Percentiles rank a stretch among this genome's conserved stretches.
Evolutionary conservation across 2,113 vertebrate genomes (phyloP).

Genomic region (Perognathus longimembris): DNA sequence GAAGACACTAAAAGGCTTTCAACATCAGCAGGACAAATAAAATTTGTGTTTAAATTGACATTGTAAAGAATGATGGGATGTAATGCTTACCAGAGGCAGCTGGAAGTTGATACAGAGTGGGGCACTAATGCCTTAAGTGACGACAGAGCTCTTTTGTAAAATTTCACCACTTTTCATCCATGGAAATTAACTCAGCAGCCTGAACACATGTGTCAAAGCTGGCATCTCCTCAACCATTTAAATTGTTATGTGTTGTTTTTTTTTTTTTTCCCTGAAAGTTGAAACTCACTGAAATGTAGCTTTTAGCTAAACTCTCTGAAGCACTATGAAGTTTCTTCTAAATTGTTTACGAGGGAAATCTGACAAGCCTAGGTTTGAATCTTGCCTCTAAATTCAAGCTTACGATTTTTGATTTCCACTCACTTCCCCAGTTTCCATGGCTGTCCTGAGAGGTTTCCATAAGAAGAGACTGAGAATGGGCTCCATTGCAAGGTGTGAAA

Average conservation of each 20-base stretch:
- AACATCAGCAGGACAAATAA: conserved; percentile 30
- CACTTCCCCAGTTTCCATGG: background rate
- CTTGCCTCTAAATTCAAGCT: too few species aligned
- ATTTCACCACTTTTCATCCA: conserved; percentile 21
- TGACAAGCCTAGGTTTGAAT: background rate
- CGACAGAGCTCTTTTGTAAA: conserved; percentile 43
- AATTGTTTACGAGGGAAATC: background rate
- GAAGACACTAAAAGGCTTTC: conserved; percentile 69
- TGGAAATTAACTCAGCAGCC: conserved; percentile 29
- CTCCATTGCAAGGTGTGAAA: background rate
- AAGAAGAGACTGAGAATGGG: background rate
- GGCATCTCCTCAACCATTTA: background rate
- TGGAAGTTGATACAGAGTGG: conserved; percentile 21
- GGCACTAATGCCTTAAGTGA: conserved; percentile 57
- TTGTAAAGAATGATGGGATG: conserved; percentile 14
- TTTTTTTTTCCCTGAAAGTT: background rate
- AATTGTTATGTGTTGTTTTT: too few species aligned
- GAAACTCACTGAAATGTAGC: background rate
- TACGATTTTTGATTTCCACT: background rate
- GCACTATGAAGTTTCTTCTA: background rate
- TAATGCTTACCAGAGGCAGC: conserved; percentile 4
- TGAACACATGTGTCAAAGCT: background rate
- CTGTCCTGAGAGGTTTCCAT: background rate
- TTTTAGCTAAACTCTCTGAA: background rate
- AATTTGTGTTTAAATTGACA: conserved; percentile 56